phyloP scores from a whole-genome alignment of 2,797 vertebrate genomes.

The Todus mexicanus region DNA sequence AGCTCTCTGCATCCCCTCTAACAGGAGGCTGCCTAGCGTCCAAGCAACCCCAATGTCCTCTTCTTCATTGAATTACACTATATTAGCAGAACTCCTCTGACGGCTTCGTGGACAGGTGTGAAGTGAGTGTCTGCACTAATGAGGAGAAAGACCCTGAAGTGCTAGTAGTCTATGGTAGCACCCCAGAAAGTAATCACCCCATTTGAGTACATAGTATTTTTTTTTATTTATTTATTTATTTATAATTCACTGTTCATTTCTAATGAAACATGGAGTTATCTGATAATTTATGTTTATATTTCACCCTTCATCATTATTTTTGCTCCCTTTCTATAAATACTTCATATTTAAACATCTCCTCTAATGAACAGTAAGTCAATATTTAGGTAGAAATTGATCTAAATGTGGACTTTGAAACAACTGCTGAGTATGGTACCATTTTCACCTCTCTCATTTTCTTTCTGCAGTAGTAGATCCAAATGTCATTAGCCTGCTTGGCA shows the following conservation, averaged over 20 bases:
- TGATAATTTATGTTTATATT: neutral
- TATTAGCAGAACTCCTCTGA: neutral
- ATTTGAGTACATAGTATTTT: neutral
- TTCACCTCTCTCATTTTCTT: neutral
- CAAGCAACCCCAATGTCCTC: neutral
- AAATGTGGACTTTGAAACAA: neutral
- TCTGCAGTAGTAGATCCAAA: neutral
- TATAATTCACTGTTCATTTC: neutral
- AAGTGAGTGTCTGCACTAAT: neutral
- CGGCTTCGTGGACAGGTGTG: rapidly evolving
- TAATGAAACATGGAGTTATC: neutral
- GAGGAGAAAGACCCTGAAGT: neutral
- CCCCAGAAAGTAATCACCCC: neutral
- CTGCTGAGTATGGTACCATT: neutral
- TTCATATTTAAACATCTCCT: neutral
- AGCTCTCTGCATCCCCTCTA: too few species aligned
- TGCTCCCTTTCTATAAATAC: neutral
- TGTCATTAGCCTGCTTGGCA: neutral
- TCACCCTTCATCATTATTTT: neutral
- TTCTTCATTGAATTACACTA: neutral
- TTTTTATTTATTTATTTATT: rapidly evolving
- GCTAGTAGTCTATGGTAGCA: neutral
- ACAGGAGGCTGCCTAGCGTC: rapidly evolving
- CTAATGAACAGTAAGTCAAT: neutral
- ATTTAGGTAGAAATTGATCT: neutral